Base-by-base conservation (phyloP, 2,797 vertebrate species). In the Mycteria americana region DNA sequence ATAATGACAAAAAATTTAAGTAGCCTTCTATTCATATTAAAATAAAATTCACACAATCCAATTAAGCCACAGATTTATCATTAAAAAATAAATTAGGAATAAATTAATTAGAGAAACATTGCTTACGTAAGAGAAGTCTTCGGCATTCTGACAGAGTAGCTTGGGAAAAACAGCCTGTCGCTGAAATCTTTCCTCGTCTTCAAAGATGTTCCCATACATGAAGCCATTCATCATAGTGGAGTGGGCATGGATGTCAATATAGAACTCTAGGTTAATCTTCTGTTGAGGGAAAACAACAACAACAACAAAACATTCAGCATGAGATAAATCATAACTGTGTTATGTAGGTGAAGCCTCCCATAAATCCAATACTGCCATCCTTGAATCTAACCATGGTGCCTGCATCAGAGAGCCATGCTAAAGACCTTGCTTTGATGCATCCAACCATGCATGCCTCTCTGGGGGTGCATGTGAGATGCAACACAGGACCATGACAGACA, bases 201-300 rank as follows among this genome's bases (percentile, higher is more conserved):
- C 99, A 77, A 99, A 99, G 97, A 99, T 99, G 85, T 99, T 99
- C 89, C 99, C 99, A 24, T 99, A 99, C 99, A 99, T 99, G 98
- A 99, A 99, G 96, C 99, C 99, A 86, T 99, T 99, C 98, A 99
- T 99, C 99, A 99, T 99, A 98, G 99, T 99, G 97, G 99, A 99
- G 98, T 99, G 99, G 95, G 99, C 99, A 67, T 99, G 99, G 75
- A 99, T 99, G 89, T 99, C 99, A 48, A 99, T 99, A 98, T 99
- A 99, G 98, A 99, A 99, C 98, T 99, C 99, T 98, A 99, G 96
- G 97, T 98, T 99, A 92, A 99, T 99, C 97, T 98, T 99, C 99
- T 99, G 95, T 97, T 86, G 95, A 95, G 41, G 80, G 87, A 95
- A 91, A 95, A 95, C 72, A 90, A 77, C 79, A 89, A 67, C 48